Evolutionary conservation across 2,888 invertebrate genomes (phyloP).

Genomic region (Drosophila multiciliata): DNA sequence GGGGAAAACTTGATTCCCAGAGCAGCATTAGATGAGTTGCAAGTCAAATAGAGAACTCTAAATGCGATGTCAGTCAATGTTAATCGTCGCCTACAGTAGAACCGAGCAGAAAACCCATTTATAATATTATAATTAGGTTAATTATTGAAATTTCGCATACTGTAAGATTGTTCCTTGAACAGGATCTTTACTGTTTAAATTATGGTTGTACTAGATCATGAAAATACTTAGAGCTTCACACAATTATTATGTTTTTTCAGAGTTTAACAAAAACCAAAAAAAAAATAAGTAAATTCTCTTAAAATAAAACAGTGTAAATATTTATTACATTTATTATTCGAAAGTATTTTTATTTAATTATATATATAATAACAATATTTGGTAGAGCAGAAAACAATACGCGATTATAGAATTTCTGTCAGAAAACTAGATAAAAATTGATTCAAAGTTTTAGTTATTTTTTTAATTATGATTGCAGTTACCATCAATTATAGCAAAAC

Average conservation of each 20-base stretch:
- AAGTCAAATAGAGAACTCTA: conserved; percentile 53
- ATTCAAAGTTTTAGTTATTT: conserved; percentile 14
- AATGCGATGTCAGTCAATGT: conserved; percentile 15
- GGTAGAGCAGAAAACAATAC: neutral
- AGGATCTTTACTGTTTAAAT: neutral
- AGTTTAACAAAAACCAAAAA: neutral
- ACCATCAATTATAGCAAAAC: neutral
- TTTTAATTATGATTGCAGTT: neutral
- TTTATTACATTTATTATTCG: neutral
- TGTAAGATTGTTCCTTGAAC: neutral
- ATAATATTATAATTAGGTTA: neutral
- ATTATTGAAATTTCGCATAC: neutral
- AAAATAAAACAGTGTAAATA: neutral
- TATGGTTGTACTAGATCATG: neutral
- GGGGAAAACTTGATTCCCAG: conserved; percentile 41
- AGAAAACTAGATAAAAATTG: neutral
- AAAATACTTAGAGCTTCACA: neutral
- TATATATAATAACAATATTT: too few species aligned
- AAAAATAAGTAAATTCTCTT: neutral
- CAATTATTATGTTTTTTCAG: neutral
- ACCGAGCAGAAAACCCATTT: neutral
- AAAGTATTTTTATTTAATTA: neutral
- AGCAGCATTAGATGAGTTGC: conserved; percentile 51
- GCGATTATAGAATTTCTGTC: neutral
- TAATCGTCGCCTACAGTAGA: conserved; percentile 26